Conservation (phyloP, 1,140 invertebrate species). For the Patella vulgata region DNA sequence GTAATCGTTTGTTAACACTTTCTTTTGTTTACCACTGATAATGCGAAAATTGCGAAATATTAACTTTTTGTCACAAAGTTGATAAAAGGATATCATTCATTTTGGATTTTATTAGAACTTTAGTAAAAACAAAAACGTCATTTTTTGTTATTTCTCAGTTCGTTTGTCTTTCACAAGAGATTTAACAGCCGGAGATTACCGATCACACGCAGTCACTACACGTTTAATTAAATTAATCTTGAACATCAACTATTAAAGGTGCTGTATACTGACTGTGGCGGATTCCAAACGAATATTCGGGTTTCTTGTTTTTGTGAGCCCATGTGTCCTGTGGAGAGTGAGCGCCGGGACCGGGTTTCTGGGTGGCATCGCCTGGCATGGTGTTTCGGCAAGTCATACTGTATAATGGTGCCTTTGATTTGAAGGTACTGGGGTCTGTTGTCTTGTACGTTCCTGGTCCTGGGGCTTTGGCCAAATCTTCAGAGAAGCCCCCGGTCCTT, state of each 20-base stretch:
- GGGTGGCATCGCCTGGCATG: conserved; percentile 77
- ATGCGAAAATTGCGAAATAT: too few species aligned
- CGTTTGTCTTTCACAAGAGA: too few species aligned
- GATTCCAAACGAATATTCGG: conserved; percentile 85
- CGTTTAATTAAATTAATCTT: too few species aligned
- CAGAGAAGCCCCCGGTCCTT: conserved; percentile 58
- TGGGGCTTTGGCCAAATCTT: conserved; percentile 61
- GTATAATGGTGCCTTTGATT: conserved; percentile 80
- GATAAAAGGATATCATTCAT: too few species aligned
- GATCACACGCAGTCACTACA: too few species aligned
- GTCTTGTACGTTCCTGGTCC: conserved; percentile 67
- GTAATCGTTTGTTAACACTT: too few species aligned
- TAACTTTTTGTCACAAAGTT: too few species aligned
- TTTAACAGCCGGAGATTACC: too few species aligned
- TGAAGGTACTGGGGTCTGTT: conserved; percentile 73
- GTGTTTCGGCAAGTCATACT: conserved; percentile 83
- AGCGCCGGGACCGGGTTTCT: conserved; percentile 89
- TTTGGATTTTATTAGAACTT: too few species aligned
- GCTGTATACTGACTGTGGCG: conserved; percentile 81
- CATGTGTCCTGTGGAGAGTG: conserved; percentile 91
- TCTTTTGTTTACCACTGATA: too few species aligned
- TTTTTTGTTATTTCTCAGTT: too few species aligned
- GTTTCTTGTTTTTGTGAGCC: conserved; percentile 57
- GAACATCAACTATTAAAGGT: conserved; percentile 52
- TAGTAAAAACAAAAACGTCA: too few species aligned